Evolutionary conservation across 2,797 vertebrate species (phyloP), one percentile per base, ranked within the genome.

Genomic region (Acanthis flammea): DNA sequence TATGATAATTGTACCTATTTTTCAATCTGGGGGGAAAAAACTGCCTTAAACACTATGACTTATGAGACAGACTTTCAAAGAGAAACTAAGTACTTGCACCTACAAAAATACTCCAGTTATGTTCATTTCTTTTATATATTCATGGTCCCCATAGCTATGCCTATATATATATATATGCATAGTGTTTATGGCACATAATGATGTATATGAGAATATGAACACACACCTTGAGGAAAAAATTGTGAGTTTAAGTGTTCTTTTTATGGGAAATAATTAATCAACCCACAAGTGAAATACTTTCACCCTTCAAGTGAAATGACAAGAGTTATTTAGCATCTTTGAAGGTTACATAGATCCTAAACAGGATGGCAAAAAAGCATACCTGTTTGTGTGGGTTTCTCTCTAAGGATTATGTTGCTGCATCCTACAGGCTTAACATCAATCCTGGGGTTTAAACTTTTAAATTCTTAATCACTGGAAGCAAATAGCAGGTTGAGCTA

Each of bases 1-100:
- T 92, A 86, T 93, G 75, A 81, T 94, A 96, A 95, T 97, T 94
- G 88, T 72, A 94, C 58, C 80, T 94, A 92, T 97, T 95, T 95
- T 91, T 95, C 95, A 93, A 42, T 72, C 84, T 79, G 17, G 15
- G 31, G 61, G 24, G 14, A 48, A 39, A 65, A 83, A 2, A 80
- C 1, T 83, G 24, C 82, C 31, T 95, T 83, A 92, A 91, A 92
- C 45, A 68, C 75, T 94, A 18, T 53, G 54, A 89, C 66, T 92
- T 93, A 93, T 75, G 62, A 91, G 75, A 45, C 47, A 92, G 48
- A 90, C 24, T 66, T 96, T 86, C 75, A 86, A 92, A 94, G 47
- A 86, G 30, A 47, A 86, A 44, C 44, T 75, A 93, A 83, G 61
- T 91, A 61, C 70, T 70, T 48, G 37, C 66, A 83, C 58, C 44